A percentile compares a stretch with the other conserved stretches of the same genome.
These are phyloP conservation scores for Zaprionus taronus DNA, from an alignment of 1,140 invertebrate genomes.

Conservation along the genomic window DNA sequence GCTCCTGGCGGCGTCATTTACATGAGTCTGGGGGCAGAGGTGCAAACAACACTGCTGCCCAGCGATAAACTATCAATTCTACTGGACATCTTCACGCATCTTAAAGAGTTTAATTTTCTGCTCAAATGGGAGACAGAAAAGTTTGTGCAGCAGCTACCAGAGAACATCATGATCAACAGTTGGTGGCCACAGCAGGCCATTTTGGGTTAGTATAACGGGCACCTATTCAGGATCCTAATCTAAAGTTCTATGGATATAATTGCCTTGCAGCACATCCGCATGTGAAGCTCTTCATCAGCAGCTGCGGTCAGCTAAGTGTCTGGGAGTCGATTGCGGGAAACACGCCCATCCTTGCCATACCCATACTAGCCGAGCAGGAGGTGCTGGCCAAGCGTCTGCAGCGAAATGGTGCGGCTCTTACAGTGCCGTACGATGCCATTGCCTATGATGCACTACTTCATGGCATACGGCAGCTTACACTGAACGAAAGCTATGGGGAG, in stretches of 20 bases:
- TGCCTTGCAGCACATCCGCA: conserved; percentile 85
- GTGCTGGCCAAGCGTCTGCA: conserved; percentile 84
- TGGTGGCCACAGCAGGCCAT: conserved; percentile 91
- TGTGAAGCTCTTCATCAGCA: conserved; percentile 87
- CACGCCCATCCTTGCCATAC: conserved; percentile 87
- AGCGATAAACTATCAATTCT: conserved; percentile 85
- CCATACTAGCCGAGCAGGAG: conserved; percentile 87
- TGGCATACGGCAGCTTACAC: conserved; percentile 69
- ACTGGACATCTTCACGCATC: conserved; percentile 85
- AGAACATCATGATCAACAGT: conserved; percentile 87
- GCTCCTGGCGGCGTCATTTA: conserved; percentile 87
- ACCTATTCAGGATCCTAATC: background rate
- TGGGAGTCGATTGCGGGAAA: conserved; percentile 86
- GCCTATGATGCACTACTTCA: conserved; percentile 66
- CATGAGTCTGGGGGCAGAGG: conserved; percentile 88
- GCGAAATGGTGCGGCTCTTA: conserved; percentile 67
- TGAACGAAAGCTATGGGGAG: conserved; percentile 66
- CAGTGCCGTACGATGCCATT: conserved; percentile 59
- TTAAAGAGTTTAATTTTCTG: conserved; percentile 87
- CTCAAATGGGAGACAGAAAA: conserved; percentile 89
- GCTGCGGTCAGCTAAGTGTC: conserved; percentile 87
- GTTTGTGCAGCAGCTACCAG: conserved; percentile 81
- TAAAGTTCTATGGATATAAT: background rate
- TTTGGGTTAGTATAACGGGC: conserved; percentile 68
- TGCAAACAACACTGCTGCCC: conserved; percentile 86